A percentile compares a stretch with the other conserved stretches of the same genome.
These are phyloP conservation scores for Apomyelois bistriatella DNA, from an alignment of 2,888 invertebrate genomes.

Conservation along the genomic window DNA sequence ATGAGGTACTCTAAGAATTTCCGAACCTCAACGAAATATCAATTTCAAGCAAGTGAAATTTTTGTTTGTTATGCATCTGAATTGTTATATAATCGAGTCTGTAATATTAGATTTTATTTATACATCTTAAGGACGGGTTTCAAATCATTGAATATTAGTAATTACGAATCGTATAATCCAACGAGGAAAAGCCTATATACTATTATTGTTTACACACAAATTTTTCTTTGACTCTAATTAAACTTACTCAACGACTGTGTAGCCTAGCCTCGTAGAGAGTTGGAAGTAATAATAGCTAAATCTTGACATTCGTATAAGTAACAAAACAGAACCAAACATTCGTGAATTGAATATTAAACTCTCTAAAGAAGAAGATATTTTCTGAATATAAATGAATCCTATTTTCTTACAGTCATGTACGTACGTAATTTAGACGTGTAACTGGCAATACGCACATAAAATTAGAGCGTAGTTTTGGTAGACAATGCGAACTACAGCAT, in stretches of 20 bases:
- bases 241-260: constrained; percentile 63
- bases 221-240: constrained; percentile 42
- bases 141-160: constrained; percentile 63
- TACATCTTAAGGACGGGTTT: constrained; percentile 51
- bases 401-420: constrained; percentile 74
- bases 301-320: constrained; percentile 49
- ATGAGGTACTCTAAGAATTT: constrained; percentile 43
- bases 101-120: constrained; percentile 46
- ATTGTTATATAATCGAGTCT: constrained; percentile 40
- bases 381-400: constrained; percentile 71
- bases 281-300: constrained; percentile 64
- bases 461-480: constrained; percentile 47
- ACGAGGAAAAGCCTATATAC: constrained; percentile 50
- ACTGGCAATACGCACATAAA: constrained; percentile 70
- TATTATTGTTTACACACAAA: constrained; percentile 40
- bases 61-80: constrained; percentile 39
- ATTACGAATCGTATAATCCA: constrained; percentile 38
- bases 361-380: constrained; percentile 65
- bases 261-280: constrained; percentile 61
- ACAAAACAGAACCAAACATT: constrained; percentile 60
- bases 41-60: constrained; percentile 42
- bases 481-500: constrained; percentile 33
- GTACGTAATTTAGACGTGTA: constrained; percentile 64
- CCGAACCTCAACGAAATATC: constrained; percentile 61
- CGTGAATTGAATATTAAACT: constrained; percentile 59